Evolutionary conservation across 2,888 invertebrate genomes (phyloP).

Genomic region (Eugnorisma glareosa): DNA sequence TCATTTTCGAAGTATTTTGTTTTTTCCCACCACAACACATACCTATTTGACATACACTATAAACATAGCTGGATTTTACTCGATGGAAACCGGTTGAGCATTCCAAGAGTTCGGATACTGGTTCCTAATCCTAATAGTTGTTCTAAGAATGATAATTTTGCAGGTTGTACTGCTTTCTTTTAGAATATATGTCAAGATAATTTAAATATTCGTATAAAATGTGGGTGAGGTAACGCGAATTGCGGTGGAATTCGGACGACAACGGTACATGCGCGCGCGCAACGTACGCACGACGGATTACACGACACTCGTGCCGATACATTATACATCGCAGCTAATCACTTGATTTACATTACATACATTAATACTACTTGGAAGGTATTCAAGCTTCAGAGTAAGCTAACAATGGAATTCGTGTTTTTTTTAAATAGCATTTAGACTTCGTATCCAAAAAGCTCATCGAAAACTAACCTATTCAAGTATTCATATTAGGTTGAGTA

Average conservation of each 20-base stretch:
- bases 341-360: conserved; percentile 48
- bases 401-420: conserved; percentile 22
- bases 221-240: conserved; percentile 86
- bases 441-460: not conserved
- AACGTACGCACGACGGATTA: conserved; percentile 33
- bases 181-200: conserved; percentile 66
- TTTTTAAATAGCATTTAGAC: conserved; percentile 11
- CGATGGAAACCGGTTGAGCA: conserved; percentile 52
- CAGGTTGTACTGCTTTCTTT: conserved; percentile 61
- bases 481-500: too few species aligned
- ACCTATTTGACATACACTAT: conserved; percentile 17
- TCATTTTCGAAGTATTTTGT: conserved; percentile 14
- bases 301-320: conserved; percentile 64
- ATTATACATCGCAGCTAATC: conserved; percentile 64
- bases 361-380: conserved; percentile 41
- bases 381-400: conserved; percentile 52
- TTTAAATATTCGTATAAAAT: conserved; percentile 76
- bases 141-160: conserved; percentile 50
- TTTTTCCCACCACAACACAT: conserved; percentile 6
- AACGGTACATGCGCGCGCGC: conserved; percentile 80
- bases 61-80: conserved; percentile 29
- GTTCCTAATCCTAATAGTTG: conserved; percentile 46
- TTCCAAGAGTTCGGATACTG: conserved; percentile 44
- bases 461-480: too few species aligned
- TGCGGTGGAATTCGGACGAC: conserved; percentile 82